A percentile compares a stretch with the other conserved stretches of the same genome.
Evolutionary conservation across 2,797 vertebrate species (phyloP).

Genomic region (Sarcophilus harrisii): DNA sequence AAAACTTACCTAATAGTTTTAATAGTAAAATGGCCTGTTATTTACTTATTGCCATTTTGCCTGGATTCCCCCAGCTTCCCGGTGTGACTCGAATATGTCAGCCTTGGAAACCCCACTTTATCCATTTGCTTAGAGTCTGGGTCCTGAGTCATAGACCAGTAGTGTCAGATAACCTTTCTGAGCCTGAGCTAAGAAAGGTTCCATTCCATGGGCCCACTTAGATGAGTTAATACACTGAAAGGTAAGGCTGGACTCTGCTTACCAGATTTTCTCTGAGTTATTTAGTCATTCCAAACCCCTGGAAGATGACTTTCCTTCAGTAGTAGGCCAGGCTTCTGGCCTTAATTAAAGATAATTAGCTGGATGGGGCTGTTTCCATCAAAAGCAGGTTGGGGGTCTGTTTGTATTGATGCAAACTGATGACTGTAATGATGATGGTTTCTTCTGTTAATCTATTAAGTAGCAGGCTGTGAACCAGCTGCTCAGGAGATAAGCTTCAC

Average conservation of each 20-base stretch:
- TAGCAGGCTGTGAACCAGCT: conserved; percentile 7
- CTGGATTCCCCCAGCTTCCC: not conserved
- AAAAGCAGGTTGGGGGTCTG: not conserved
- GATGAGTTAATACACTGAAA: not conserved
- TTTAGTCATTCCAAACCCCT: not conserved
- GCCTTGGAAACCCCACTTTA: not conserved
- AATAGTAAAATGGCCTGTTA: not conserved
- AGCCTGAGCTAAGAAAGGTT: not conserved
- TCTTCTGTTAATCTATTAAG: not conserved
- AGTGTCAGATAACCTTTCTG: not conserved
- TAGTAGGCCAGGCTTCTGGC: not conserved
- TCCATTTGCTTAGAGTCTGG: not conserved
- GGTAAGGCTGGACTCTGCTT: not conserved
- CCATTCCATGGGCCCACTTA: not conserved
- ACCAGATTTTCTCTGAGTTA: not conserved
- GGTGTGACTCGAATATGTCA: not conserved
- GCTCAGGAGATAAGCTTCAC: not conserved
- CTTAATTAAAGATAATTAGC: not conserved
- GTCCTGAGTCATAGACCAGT: not conserved
- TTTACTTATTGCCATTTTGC: not conserved
- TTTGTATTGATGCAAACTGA: not conserved
- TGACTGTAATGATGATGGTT: not conserved
- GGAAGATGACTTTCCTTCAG: not conserved
- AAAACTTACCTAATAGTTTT: not conserved
- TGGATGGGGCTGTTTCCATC: not conserved